A percentile compares a stretch with the other conserved stretches of the same genome.
Conservation (phyloP, 2,113 vertebrate genomes). For the Bucco capensis region DNA sequence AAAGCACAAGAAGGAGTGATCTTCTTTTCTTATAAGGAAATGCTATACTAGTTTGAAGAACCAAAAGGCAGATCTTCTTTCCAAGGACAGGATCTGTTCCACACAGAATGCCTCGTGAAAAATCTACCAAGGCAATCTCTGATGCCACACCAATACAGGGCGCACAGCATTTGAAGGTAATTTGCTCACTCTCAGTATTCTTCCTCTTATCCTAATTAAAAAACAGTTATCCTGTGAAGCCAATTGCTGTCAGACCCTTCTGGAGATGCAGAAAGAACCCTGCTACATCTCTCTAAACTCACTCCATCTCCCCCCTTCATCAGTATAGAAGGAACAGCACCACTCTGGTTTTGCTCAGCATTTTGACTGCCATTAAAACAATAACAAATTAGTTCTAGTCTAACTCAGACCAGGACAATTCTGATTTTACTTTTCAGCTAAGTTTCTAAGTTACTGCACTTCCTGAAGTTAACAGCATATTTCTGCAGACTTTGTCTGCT, state of each 20-base stretch:
- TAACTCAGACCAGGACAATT: too few species aligned
- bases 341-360: neutral
- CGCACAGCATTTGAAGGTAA: neutral
- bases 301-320: neutral
- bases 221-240: neutral
- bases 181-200: neutral
- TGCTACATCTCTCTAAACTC: neutral
- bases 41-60: neutral
- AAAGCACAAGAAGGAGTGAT: neutral
- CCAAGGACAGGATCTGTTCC: neutral
- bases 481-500: too few species aligned
- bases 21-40: neutral
- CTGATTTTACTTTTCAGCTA: too few species aligned
- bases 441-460: too few species aligned
- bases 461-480: too few species aligned
- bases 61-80: neutral
- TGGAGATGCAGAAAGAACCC: neutral
- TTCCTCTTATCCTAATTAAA: neutral
- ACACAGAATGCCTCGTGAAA: neutral
- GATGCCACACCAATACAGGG: neutral
- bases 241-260: neutral
- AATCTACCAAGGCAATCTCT: neutral
- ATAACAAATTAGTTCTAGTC: too few species aligned
- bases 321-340: neutral
- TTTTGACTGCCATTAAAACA: neutral